Base-by-base conservation (phyloP, 2,888 invertebrate species). In the Nomada ferruginata region DNA sequence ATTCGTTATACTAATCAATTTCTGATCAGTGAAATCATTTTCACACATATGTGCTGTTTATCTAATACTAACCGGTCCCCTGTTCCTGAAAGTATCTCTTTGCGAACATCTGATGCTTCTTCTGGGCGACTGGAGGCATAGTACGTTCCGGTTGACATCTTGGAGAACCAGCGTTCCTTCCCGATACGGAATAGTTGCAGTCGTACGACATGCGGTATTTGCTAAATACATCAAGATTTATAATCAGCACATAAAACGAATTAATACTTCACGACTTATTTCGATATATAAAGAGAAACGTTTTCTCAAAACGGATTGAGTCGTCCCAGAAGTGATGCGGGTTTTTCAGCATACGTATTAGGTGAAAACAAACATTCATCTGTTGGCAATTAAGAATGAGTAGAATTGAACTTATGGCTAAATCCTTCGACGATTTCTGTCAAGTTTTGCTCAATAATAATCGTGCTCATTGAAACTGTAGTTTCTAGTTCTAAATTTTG, bases 91-190 rank as follows among this genome's bases (percentile, higher is more conserved):
- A 96, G 94, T 97, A 97, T 87, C 98, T 94, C 93, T 98, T 98
- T 10, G 98, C 98, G 92, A 97, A 98, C 96, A 98, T 97, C 90
- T 98, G 98, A 92, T 98, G 98, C 93, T 98, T 98, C 94, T 98
- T 98, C 94, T 98, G 98, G 0, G 97, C 97, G 61, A 96, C 96
- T 15, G 95, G 95, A 50, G 96, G 96, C 86, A 95, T 94, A 5
- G 79, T 91, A 53, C 96, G 94, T 2, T 94, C 94, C 18, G 94
- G 93, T 86, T 95, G 95, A 63, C 94, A 93, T 81, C 92, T 90
- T 47, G 94, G 92, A 53, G 93, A 91, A 53, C 91, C 91, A 36
- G 91, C 91, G 72, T 92, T 93, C 84, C 94, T 93, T 23, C 92
- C 93, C 15, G 93, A 90, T 42, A 92, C 90, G 18, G 95, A 95